Base-by-base conservation (phyloP, 2,113 vertebrate species). In the Uropsilus gracilis region DNA sequence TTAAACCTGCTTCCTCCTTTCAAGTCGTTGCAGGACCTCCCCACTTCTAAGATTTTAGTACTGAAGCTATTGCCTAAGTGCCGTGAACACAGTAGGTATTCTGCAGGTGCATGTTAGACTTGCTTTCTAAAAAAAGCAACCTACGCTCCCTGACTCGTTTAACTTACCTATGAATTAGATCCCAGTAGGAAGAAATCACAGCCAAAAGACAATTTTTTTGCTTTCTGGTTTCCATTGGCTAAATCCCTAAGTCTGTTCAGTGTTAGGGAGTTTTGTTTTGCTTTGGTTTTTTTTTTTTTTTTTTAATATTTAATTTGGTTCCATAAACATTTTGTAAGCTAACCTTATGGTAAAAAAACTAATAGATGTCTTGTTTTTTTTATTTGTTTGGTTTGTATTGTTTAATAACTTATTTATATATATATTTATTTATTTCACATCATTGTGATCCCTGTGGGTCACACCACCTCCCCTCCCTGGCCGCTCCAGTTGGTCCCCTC, bases 51-150 rank as follows among this genome's bases (percentile, higher is more conserved):
- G n/a, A n/a, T n/a, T 83, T 90, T n/a, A n/a, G 63, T 68, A 53
- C 73, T 48, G 80, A 93, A 92, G 57, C n/a, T 42, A 84, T 48
- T 86, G 22, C 72, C 30, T 78, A 66, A 68, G 80, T 78, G 80
- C 80, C n/a, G 66, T 78, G 4, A 14, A 28, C 9, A 64, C 18
- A 48, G 69, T 61, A 86, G 28, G 34, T 89, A 68, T 5, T 86
- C 22, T 30, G 66, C 78, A 87, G 76, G 48, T 63, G 76, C 37
- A 42, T 84, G 48, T 85, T 93, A 80, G 78, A 88, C 30, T 53
- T 93, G 20, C 37, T 73, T 46, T 88, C 17, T 89, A 37, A 89
- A 64, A 86, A 55, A 39, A 26, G 4, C 37, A 81, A 81, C 71
- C 18, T 82, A 63, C 83, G 11, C 8, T 91, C 80, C 83, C 68